phyloP scores from a whole-genome alignment of 2,888 invertebrate species.

The Toxonevra muliebris region DNA sequence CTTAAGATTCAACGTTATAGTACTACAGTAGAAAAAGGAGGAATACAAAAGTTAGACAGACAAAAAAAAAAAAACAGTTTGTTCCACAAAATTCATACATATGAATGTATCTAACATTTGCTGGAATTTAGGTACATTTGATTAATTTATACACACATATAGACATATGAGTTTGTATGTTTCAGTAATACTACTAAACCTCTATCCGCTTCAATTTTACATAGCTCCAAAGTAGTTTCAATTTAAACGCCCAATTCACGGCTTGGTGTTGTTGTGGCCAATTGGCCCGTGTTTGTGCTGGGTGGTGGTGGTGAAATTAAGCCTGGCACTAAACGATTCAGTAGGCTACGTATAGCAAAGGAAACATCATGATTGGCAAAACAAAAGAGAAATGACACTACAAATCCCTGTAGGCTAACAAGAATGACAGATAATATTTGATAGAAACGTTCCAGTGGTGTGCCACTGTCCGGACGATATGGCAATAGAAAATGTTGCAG shows the following conservation, averaged over 20 bases:
- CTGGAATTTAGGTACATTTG: no score
- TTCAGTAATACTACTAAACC: no score
- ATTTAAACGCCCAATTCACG: conserved; percentile 63
- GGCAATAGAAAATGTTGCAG: conserved; percentile 78
- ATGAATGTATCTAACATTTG: no score
- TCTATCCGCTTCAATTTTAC: no score
- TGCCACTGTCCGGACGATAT: conserved; percentile 70
- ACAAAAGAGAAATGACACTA: conserved; percentile 76
- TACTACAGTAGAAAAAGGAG: no score
- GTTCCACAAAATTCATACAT: no score
- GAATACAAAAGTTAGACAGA: no score
- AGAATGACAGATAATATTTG: conserved; percentile 74
- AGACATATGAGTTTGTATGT: no score
- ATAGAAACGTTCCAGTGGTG: conserved; percentile 70
- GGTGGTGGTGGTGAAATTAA: conserved; percentile 58
- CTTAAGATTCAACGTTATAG: no score
- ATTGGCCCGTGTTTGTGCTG: conserved; percentile 61
- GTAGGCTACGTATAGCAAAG: conserved; percentile 66
- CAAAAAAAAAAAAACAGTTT: no score
- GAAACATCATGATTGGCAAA: conserved; percentile 81
- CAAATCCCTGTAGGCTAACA: conserved; percentile 78
- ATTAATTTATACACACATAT: no score
- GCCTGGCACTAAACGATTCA: conserved; percentile 63
- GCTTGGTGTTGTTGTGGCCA: conserved; percentile 64
- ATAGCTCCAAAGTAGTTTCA: background rate